phyloP scores from a whole-genome alignment of 2,113 vertebrate genomes.

The Hyla sarda region DNA sequence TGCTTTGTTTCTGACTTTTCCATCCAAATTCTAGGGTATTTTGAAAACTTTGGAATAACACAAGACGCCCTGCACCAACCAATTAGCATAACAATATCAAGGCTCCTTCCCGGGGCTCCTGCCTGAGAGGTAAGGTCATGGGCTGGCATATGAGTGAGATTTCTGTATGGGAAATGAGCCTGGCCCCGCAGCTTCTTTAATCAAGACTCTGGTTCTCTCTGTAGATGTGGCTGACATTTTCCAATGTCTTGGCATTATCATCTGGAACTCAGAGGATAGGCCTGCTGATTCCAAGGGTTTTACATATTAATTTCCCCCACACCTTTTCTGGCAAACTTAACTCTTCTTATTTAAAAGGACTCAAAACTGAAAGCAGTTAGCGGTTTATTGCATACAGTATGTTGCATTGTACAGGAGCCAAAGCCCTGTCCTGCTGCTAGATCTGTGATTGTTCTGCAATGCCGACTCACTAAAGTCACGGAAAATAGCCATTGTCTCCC shows the following conservation, averaged over 20 bases:
- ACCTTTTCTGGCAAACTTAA: constrained; percentile 42
- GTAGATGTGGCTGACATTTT: constrained; percentile 49
- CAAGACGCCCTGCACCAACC: neutral
- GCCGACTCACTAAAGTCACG: neutral
- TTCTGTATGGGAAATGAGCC: constrained; percentile 45
- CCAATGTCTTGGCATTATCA: constrained; percentile 50
- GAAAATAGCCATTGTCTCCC: neutral
- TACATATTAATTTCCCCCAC: constrained; percentile 39
- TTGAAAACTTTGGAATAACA: constrained; percentile 35
- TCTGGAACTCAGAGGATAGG: constrained; percentile 29
- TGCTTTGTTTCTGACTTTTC: constrained; percentile 8
- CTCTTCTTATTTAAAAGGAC: constrained; percentile 9
- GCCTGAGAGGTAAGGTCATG: constrained; percentile 31
- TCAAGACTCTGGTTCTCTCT: constrained; percentile 38
- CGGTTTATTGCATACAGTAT: neutral
- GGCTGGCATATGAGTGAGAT: constrained; percentile 28
- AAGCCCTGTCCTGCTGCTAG: neutral
- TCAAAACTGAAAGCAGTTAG: constrained; percentile 4
- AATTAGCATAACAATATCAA: constrained; percentile 46
- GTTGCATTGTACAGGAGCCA: neutral
- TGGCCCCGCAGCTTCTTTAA: constrained; percentile 48
- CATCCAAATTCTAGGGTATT: constrained; percentile 17
- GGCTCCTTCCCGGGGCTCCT: constrained; percentile 7
- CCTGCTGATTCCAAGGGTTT: constrained; percentile 27
- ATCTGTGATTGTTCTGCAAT: neutral